phyloP scores from a whole-genome alignment of 2,888 invertebrate genomes.

The Cosmorhoe ocellata region DNA sequence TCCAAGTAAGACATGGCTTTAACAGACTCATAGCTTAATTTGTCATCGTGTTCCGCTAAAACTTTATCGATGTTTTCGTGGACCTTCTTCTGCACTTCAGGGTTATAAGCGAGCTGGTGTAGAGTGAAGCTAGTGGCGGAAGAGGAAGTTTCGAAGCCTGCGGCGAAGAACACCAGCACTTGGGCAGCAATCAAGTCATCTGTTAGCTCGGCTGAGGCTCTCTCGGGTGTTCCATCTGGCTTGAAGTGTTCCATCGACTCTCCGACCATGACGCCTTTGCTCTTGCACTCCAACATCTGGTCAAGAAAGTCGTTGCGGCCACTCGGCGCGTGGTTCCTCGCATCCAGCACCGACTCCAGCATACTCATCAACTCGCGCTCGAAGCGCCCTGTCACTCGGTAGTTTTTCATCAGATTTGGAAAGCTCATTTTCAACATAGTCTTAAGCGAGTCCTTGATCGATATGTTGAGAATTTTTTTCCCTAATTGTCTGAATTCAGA shows the following conservation, averaged over 20 bases:
- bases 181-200: slow-evolving; percentile 51
- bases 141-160: slow-evolving; percentile 52
- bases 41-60: slow-evolving; percentile 42
- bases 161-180: slow-evolving; percentile 40
- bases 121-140: slow-evolving; percentile 56
- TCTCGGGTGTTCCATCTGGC: slow-evolving; percentile 47
- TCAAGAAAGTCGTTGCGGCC: slow-evolving; percentile 58
- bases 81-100: slow-evolving; percentile 47
- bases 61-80: slow-evolving; percentile 35
- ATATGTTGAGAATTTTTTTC: background rate
- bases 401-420: background rate
- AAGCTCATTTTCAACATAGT: background rate
- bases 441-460: background rate
- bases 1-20: slow-evolving; percentile 56
- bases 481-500: slow-evolving; percentile 4
- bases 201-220: slow-evolving; percentile 43
- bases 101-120: slow-evolving; percentile 55
- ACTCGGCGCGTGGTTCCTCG: slow-evolving; percentile 48
- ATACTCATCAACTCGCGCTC: background rate
- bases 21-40: slow-evolving; percentile 53
- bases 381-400: background rate
- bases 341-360: slow-evolving; percentile 1
- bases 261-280: slow-evolving; percentile 46
- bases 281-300: slow-evolving; percentile 49
- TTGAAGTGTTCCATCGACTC: slow-evolving; percentile 52